These are phyloP conservation scores for Cydia amplana DNA, from an alignment of 1,140 invertebrate genomes.

Conservation along the genomic window DNA sequence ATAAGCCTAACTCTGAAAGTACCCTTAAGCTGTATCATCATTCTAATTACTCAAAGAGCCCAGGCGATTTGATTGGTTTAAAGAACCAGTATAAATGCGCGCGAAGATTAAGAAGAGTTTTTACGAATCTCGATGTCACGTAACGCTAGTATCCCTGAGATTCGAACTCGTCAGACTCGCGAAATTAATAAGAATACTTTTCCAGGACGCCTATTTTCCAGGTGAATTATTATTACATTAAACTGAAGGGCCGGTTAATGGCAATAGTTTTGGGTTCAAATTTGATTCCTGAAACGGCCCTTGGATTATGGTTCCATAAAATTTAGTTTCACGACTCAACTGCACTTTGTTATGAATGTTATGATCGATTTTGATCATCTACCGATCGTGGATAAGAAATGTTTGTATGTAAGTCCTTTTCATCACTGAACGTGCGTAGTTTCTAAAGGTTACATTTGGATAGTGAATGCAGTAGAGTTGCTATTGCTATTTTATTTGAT, in stretches of 20 bases:
- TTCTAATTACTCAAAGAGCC: not conserved
- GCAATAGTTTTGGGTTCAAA: not conserved
- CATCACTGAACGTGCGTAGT: too few species aligned
- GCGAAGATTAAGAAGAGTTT: too few species aligned
- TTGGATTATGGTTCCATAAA: not conserved
- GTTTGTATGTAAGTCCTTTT: too few species aligned
- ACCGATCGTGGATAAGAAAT: too few species aligned
- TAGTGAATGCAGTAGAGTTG: too few species aligned
- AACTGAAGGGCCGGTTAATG: constrained; percentile 1
- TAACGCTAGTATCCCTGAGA: not conserved
- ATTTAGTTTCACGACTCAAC: too few species aligned
- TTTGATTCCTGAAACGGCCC: not conserved
- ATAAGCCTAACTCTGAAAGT: not conserved
- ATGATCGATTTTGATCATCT: too few species aligned
- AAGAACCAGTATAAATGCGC: not conserved
- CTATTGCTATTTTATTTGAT: too few species aligned
- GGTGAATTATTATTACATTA: constrained; percentile 2
- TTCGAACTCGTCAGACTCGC: not conserved
- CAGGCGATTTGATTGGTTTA: not conserved
- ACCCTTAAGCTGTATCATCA: not conserved
- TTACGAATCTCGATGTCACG: too few species aligned
- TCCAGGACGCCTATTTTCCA: not conserved
- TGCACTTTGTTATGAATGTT: too few species aligned
- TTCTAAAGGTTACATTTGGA: too few species aligned
- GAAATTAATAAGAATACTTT: not conserved